These are phyloP conservation scores for Spilarctia lutea DNA, from an alignment of 2,888 invertebrate genomes.

Conservation along the genomic window DNA sequence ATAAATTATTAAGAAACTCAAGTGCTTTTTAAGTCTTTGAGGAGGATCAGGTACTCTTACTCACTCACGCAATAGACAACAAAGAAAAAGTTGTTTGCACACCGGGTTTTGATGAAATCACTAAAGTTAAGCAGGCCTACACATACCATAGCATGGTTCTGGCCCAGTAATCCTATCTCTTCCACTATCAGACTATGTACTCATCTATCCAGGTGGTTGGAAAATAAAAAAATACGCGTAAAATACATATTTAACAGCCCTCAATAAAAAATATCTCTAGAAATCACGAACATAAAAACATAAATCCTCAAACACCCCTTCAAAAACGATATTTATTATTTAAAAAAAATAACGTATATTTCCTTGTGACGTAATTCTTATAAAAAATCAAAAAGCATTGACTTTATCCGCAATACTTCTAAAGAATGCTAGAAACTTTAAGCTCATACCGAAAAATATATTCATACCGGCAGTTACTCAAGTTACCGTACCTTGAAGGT, in stretches of 20 bases:
- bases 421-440: conserved; percentile 1
- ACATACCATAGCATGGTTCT: background rate
- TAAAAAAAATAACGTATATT: background rate
- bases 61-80: too few species aligned
- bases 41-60: too few species aligned
- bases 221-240: too few species aligned
- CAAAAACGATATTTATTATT: background rate
- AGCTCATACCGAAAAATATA: background rate
- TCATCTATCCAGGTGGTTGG: background rate
- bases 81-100: too few species aligned
- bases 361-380: background rate
- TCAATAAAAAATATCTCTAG: background rate
- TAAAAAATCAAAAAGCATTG: background rate
- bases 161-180: background rate
- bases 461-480: background rate
- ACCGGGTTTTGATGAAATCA: background rate
- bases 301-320: background rate
- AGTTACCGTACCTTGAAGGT: background rate
- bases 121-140: too few species aligned
- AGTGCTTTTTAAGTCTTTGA: background rate
- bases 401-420: background rate
- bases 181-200: background rate
- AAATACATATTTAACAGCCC: background rate
- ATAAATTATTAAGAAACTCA: background rate
- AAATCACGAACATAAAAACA: background rate